A percentile compares a stretch with the other conserved stretches of the same genome.
Conservation (phyloP, 2,113 vertebrate genomes). For the Cavia aperea region DNA sequence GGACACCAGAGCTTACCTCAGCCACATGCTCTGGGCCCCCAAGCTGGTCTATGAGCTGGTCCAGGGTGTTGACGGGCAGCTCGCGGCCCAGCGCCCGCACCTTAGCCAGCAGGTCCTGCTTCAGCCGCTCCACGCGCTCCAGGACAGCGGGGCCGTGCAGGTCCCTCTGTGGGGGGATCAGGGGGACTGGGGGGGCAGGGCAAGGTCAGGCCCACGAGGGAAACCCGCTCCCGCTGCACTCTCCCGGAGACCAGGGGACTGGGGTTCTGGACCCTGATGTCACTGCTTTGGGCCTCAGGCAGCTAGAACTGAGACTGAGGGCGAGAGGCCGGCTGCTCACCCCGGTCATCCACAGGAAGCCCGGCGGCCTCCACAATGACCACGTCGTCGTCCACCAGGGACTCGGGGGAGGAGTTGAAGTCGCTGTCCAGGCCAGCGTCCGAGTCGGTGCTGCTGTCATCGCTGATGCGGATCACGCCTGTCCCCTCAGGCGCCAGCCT, state of each 20-base stretch:
- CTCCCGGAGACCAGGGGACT: no score
- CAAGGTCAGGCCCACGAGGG: not conserved
- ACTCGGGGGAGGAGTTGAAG: constrained; percentile 95
- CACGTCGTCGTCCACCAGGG: constrained; percentile 87
- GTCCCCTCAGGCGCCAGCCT: constrained; percentile 74
- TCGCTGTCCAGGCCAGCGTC: constrained; percentile 91
- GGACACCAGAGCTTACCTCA: constrained; percentile 78
- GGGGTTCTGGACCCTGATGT: no score
- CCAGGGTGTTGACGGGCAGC: constrained; percentile 96
- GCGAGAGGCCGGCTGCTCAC: constrained; percentile 33
- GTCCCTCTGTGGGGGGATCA: constrained; percentile 69
- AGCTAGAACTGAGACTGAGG: not conserved
- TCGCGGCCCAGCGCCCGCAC: constrained; percentile 89
- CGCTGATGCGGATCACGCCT: constrained; percentile 88
- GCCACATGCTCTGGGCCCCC: constrained; percentile 94
- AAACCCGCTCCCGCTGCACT: no score
- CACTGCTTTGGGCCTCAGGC: not conserved
- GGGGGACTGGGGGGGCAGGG: constrained; percentile 39
- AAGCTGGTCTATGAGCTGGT: constrained; percentile 92
- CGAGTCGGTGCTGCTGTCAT: constrained; percentile 92
- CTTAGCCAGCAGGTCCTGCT: constrained; percentile 87
- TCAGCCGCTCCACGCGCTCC: constrained; percentile 86
- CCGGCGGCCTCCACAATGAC: constrained; percentile 83
- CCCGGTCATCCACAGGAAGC: constrained; percentile 58
- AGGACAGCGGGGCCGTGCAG: constrained; percentile 55